phyloP scores from a whole-genome alignment of 2,888 invertebrate species.

The Ecliptopera silaceata region DNA sequence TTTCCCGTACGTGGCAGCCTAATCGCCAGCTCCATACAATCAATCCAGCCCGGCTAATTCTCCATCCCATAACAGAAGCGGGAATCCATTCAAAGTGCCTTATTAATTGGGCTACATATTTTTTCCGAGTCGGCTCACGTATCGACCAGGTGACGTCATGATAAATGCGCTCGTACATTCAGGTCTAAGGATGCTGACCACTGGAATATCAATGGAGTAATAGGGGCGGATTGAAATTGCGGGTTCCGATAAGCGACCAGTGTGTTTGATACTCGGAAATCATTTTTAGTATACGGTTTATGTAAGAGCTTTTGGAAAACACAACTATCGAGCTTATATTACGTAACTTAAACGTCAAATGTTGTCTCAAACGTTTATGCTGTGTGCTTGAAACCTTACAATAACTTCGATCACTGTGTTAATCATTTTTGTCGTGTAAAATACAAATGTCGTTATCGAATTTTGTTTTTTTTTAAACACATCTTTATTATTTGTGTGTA shows the following conservation, averaged over 20 bases:
- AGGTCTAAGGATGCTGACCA: conserved; percentile 20
- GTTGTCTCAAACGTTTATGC: not conserved
- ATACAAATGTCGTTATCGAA: too few relatives aligned
- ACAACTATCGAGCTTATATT: too few relatives aligned
- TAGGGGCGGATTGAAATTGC: conserved; percentile 14
- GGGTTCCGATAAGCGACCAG: conserved; percentile 7
- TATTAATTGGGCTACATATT: conserved; percentile 74
- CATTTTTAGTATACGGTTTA: not conserved
- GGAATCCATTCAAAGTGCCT: conserved; percentile 69
- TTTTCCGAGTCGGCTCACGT: conserved; percentile 63
- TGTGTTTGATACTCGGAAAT: conserved; percentile 10
- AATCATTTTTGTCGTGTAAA: too few relatives aligned
- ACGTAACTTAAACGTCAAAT: too few relatives aligned
- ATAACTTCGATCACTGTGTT: too few relatives aligned
- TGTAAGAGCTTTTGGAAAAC: not conserved
- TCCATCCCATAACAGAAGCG: conserved; percentile 65
- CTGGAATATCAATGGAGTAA: conserved; percentile 17
- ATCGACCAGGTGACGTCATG: conserved; percentile 66
- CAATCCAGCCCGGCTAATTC: conserved; percentile 64
- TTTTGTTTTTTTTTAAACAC: too few relatives aligned
- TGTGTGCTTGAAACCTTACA: too few relatives aligned
- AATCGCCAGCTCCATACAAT: conserved; percentile 61
- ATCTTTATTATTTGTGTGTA: too few relatives aligned
- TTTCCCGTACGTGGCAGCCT: conserved; percentile 32
- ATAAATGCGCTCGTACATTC: conserved; percentile 58